Percentiles rank a stretch among this genome's conserved stretches.
Evolutionary conservation across 2,113 vertebrate species (phyloP).

Genomic region (Cavia porcellus): DNA sequence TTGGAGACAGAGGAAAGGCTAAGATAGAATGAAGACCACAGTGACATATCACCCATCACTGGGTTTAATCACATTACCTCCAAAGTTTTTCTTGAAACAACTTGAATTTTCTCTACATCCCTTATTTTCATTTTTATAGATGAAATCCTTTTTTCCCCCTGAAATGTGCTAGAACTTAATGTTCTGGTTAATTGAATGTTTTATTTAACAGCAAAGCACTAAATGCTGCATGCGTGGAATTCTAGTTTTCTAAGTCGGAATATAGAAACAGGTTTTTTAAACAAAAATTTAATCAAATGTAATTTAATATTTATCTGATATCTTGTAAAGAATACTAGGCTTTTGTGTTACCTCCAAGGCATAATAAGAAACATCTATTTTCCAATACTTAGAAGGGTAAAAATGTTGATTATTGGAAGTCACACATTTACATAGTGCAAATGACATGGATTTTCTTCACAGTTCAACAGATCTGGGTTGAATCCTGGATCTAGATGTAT

Average conservation of each 20-base stretch:
- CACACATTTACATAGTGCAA: conserved; percentile 39
- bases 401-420: conserved; percentile 40
- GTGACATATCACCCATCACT: background rate
- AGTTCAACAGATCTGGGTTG: background rate
- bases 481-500: background rate
- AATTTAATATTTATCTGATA: conserved; percentile 70
- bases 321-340: background rate
- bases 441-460: background rate
- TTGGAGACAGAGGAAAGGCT: background rate
- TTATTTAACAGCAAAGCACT: background rate
- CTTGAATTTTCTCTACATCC: background rate
- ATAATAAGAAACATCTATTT: conserved; percentile 52
- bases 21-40: background rate
- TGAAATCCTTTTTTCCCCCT: background rate
- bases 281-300: conserved; percentile 58
- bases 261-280: background rate
- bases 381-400: conserved; percentile 33
- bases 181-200: conserved; percentile 1
- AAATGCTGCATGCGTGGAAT: background rate
- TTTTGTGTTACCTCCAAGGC: conserved; percentile 38
- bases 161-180: background rate
- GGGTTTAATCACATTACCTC: background rate
- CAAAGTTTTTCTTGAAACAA: conserved; percentile 14
- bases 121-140: background rate
- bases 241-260: conserved; percentile 2